Conservation (phyloP, 1,140 invertebrate genomes). For the Zaprionus taronus region DNA sequence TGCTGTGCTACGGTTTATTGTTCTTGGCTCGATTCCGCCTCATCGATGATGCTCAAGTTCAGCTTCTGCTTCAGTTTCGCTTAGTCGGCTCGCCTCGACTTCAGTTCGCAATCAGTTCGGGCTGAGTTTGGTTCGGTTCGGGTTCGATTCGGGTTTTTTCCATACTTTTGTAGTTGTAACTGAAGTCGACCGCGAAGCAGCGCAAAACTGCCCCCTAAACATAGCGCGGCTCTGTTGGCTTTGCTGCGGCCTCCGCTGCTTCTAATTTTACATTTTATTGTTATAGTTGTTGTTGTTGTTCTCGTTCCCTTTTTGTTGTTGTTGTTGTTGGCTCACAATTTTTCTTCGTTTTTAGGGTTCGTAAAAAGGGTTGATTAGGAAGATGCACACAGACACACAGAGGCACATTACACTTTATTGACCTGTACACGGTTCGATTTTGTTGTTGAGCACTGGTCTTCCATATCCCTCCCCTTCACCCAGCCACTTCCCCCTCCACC, state of each 20-base stretch:
- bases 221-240: background rate
- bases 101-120: background rate
- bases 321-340: slow-evolving; percentile 38
- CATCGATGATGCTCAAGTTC: slow-evolving; percentile 36
- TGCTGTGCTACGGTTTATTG: slow-evolving; percentile 43
- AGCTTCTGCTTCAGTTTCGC: slow-evolving; percentile 2
- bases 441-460: slow-evolving; percentile 66
- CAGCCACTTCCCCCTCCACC: slow-evolving; percentile 1
- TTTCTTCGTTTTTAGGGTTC: slow-evolving; percentile 70
- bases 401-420: slow-evolving; percentile 58
- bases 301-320: slow-evolving; percentile 19
- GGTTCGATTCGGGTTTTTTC: slow-evolving; percentile 11
- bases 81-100: background rate
- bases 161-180: slow-evolving; percentile 31
- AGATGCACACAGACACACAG: slow-evolving; percentile 42
- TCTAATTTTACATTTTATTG: slow-evolving; percentile 82
- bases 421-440: slow-evolving; percentile 77
- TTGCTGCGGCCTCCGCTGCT: slow-evolving; percentile 20
- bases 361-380: slow-evolving; percentile 78
- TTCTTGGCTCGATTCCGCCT: slow-evolving; percentile 29
- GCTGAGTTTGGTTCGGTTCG: slow-evolving; percentile 7
- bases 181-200: slow-evolving; percentile 36
- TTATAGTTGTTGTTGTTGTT: slow-evolving; percentile 50
- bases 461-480: slow-evolving; percentile 30
- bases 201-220: slow-evolving; percentile 56